A percentile compares a stretch with the other conserved stretches of the same genome.
These are phyloP conservation scores for Coregonus sp. DNA, from an alignment of 2,797 vertebrate genomes.

Conservation along the genomic window DNA sequence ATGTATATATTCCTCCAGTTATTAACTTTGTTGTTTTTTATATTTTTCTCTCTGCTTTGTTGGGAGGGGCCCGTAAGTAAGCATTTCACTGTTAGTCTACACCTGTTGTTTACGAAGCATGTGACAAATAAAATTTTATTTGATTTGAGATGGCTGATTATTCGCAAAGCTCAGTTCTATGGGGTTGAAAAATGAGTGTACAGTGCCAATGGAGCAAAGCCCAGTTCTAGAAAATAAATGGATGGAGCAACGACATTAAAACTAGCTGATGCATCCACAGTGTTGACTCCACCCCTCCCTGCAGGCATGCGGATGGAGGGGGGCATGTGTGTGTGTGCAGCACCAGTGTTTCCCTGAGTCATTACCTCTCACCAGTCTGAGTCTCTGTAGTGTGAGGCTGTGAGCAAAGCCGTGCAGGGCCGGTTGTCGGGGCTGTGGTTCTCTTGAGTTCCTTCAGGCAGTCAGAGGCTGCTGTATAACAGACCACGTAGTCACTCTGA, in stretches of 20 bases:
- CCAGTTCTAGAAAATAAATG: not conserved
- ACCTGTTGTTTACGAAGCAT: too few species aligned
- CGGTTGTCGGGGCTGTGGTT: conserved; percentile 15
- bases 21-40: too few species aligned
- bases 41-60: too few species aligned
- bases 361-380: conserved; percentile 53
- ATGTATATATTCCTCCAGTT: too few species aligned
- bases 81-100: too few species aligned
- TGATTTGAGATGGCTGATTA: conserved; percentile 8
- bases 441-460: conserved; percentile 34
- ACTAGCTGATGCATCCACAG: conserved; percentile 49
- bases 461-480: conserved; percentile 34
- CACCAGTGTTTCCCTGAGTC: conserved; percentile 22
- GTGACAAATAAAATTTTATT: too few species aligned
- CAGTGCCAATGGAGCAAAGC: conserved; percentile 32
- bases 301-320: conserved; percentile 40
- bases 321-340: conserved; percentile 22
- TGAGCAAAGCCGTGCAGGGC: not conserved
- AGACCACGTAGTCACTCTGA: conserved; percentile 41
- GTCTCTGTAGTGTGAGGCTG: not conserved
- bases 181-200: conserved; percentile 22
- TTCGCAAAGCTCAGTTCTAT: conserved; percentile 21
- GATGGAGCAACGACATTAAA: conserved; percentile 30
- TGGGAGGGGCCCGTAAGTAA: too few species aligned
- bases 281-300: conserved; percentile 30